phyloP scores from a whole-genome alignment of 2,797 vertebrate species.

The Gallinago nigripennis region DNA sequence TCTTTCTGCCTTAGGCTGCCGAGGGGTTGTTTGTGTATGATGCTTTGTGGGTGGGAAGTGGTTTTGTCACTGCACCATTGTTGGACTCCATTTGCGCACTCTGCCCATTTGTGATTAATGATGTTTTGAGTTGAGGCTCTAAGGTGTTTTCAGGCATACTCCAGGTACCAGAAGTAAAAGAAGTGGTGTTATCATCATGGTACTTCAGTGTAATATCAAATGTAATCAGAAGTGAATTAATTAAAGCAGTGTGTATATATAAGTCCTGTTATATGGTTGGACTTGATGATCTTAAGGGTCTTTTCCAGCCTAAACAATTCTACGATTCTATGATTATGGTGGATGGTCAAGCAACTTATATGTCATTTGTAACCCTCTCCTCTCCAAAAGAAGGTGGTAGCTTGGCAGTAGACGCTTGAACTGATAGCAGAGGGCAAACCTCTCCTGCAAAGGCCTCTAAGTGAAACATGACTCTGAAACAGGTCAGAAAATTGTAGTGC shows the following conservation, averaged over 20 bases:
- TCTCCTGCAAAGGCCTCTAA: background rate
- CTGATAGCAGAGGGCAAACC: background rate
- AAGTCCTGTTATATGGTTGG: background rate
- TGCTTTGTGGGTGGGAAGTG: constrained; percentile 18
- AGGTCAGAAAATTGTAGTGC: background rate
- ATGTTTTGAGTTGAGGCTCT: constrained; percentile 24
- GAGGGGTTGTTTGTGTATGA: background rate
- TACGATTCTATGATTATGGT: background rate
- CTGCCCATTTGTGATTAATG: background rate
- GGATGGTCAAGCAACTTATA: background rate
- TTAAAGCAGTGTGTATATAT: background rate
- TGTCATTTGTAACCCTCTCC: background rate
- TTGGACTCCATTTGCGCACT: constrained; percentile 13
- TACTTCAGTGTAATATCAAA: background rate
- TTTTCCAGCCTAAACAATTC: too few species aligned
- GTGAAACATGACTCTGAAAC: background rate
- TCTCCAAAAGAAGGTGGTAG: background rate
- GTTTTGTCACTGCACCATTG: background rate
- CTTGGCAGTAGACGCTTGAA: background rate
- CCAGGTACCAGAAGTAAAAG: constrained; percentile 21
- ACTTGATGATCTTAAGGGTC: too few species aligned
- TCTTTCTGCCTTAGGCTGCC: background rate
- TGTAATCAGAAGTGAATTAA: constrained; percentile 37
- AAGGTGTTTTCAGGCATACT: constrained; percentile 21
- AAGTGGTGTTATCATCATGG: constrained; percentile 34